Base-by-base conservation (phyloP, 2,888 invertebrate genomes). In the Oxyteleia sp. region DNA sequence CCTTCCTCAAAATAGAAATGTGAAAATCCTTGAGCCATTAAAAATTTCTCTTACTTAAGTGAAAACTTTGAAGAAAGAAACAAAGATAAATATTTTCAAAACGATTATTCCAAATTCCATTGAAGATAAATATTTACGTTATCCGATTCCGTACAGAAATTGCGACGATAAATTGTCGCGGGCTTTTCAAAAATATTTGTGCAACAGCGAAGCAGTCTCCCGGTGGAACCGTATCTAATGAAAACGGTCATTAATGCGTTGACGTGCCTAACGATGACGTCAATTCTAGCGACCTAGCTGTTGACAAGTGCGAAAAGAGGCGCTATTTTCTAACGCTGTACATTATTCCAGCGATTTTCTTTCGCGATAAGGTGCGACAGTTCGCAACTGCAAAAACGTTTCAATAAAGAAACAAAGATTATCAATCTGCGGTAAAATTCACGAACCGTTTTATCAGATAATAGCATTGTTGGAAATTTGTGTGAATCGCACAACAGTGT, bases 211-310 rank as follows among this genome's bases (percentile, higher is more conserved):
- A 51, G 43, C 41, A 20, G 45, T 20, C 38, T 64, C 49, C 51
- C 38, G 43, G 18, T 75, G 75, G 63, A 57, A 74, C 47, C 41
- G 66, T 64, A 71, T 84, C 87, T 85, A 84, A 87, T 85, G 82
- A 85, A 86, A 87, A 80, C 71, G 86, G 83, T 86, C 83, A 83
- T 86, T 86, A 84, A 82, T 83, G 63, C 79, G 75, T 76, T 82
- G 85, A 74, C 72, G 82, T 79, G 82, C 57, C 79, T 59, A 71
- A 76, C 71, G 75, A 84, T 88, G 86, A 88, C 88, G 88, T 86
- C 87, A 88, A 82, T 81, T 71, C 63, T 41, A 55, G 74, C 82
- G 78, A 79, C 74, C 69, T 74, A 83, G 55, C 78, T 74, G 78
- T 81, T 83, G 82, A 85, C 84, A 83, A 85, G 64, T 82, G 49